These are phyloP conservation scores for Vireo griseus DNA, from an alignment of 2,797 vertebrate species.

Conservation along the genomic window DNA sequence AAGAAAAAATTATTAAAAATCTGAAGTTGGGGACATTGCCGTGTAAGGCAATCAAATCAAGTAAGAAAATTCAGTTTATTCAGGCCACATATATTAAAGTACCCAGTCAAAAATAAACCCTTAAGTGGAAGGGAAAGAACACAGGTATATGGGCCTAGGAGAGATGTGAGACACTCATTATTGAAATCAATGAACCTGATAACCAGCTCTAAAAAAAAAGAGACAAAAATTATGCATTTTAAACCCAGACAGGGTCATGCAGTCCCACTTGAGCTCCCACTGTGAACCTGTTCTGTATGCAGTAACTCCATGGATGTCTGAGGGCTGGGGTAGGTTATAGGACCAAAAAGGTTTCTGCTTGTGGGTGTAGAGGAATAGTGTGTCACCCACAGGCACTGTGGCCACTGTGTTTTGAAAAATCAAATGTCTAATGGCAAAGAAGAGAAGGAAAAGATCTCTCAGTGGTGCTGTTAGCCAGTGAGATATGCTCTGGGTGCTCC, in stretches of 20 bases:
- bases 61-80: not conserved
- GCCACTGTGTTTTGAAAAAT: not conserved
- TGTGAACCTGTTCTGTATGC: not conserved
- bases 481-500: not conserved
- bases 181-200: not conserved
- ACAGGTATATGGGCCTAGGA: not conserved
- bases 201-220: not conserved
- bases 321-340: not conserved
- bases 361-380: not conserved
- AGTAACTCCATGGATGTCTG: not conserved
- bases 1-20: not conserved
- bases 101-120: not conserved
- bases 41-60: not conserved
- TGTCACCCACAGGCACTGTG: not conserved
- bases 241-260: not conserved
- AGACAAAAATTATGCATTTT: not conserved
- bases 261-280: not conserved
- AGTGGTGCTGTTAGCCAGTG: not conserved
- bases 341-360: not conserved
- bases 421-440: not conserved
- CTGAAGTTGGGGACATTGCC: not conserved
- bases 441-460: not conserved
- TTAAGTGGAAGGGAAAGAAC: not conserved
- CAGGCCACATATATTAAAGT: not conserved
- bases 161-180: not conserved